These are phyloP conservation scores for Parazoanthus swiftii DNA, from an alignment of 92 coral and sea anemone genomes.

Conservation along the genomic window DNA sequence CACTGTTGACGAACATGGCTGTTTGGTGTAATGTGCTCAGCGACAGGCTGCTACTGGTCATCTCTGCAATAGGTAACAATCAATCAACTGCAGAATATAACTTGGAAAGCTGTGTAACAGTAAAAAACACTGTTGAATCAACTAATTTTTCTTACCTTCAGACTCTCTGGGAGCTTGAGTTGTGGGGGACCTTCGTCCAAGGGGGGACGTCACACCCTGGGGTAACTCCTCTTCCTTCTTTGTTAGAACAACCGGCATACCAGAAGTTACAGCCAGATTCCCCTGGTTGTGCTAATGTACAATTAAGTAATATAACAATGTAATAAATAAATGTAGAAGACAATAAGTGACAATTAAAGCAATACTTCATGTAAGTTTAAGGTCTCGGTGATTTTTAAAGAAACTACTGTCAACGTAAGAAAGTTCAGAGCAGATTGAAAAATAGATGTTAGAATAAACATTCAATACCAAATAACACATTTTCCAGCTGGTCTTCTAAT, in stretches of 20 bases:
- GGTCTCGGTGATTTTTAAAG: no score
- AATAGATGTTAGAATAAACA: no score
- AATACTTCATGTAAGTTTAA: neutral
- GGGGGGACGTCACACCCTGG: slow-evolving; percentile 12
- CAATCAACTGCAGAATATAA: neutral
- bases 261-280: slow-evolving; percentile 2
- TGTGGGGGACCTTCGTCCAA: slow-evolving; percentile 40
- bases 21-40: slow-evolving; percentile 55
- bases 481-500: no score
- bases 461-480: no score
- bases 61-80: slow-evolving; percentile 36
- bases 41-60: slow-evolving; percentile 69
- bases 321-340: neutral
- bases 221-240: slow-evolving; percentile 31
- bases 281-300: neutral
- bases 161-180: slow-evolving; percentile 32
- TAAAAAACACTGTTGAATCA: no score
- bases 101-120: neutral
- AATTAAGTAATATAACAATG: neutral
- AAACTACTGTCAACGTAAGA: no score
- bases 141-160: slow-evolving; percentile 19
- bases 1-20: slow-evolving; percentile 84
- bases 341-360: neutral
- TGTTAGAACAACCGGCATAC: slow-evolving; percentile 22
- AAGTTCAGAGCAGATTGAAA: no score